Base-by-base conservation (phyloP, 2,797 vertebrate genomes). In the Sarcoramphus papa region DNA sequence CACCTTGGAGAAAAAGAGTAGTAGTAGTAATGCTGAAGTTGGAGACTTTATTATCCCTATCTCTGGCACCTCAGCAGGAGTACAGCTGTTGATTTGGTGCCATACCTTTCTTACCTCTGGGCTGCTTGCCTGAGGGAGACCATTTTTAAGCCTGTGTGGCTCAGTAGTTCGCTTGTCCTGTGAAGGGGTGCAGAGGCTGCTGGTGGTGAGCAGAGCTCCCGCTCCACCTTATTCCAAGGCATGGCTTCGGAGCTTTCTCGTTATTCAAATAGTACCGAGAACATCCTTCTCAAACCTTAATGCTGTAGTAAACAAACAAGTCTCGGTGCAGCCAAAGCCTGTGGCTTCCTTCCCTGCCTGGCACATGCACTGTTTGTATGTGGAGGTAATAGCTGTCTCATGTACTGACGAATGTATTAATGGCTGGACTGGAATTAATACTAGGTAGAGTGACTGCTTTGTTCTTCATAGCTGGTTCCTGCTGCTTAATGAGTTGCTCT, bases 401-500 rank as follows among this genome's bases (percentile, higher is more conserved):
- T 78, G 75, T 72, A 84, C 92, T 95, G 93, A 96, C 93, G 91
- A 84, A 91, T 92, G 40, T 95, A 94, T 91, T 96, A 96, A 93
- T 95, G 92, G 45, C 93, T 84, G 92, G 70, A 84, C 93, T 95
- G 81, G 95, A 95, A 85, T 97, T 96, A 93, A 95, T 94, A 12
- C 84, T 92, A 90, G 85, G 87, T 92, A 94, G 92, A 88, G 96
- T 79, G 87, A 88, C 54, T 87, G 81, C 87, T 95, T 92, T 93
- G 67, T 95, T 90, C 76, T 92, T 95, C 89, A 24, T 91, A 93
- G 86, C 69, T 95, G 87, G 82, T 93, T 95, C 90, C 94, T 92
- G 92, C 93, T 95, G 92, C 89, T 94, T 97, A 93, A 96, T 96
- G 92, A 94, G 85, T 59, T 95, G 77, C 94, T 96, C 93, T 95